phyloP scores from a whole-genome alignment of 2,113 vertebrate species.

The Probosciger aterrimus region DNA sequence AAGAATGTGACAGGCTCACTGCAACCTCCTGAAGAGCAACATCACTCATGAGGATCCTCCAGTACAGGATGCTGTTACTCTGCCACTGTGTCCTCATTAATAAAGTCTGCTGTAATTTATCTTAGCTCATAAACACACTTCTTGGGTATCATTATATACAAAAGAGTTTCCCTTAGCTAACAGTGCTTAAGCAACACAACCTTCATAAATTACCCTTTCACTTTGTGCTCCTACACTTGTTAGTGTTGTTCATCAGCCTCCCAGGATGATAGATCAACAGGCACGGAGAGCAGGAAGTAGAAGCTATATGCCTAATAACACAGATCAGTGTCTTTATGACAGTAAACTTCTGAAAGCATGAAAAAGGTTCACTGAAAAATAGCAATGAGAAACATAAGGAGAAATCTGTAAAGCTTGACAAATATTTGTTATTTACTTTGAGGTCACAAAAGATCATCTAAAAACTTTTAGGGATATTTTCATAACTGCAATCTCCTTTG shows the following conservation, averaged over 20 bases:
- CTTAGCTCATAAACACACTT: neutral
- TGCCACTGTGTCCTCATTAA: neutral
- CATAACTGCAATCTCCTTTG: neutral
- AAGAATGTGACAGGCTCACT: neutral
- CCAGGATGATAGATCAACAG: neutral
- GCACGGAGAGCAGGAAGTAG: neutral
- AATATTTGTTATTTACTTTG: neutral
- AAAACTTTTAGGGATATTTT: neutral
- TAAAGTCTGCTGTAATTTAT: neutral
- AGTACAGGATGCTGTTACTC: accelerated
- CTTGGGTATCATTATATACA: neutral
- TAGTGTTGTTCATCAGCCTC: neutral
- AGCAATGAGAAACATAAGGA: neutral
- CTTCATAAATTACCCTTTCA: neutral
- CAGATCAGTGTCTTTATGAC: neutral
- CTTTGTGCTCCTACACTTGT: neutral
- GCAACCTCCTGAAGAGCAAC: neutral
- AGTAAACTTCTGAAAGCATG: neutral
- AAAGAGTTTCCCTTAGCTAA: neutral
- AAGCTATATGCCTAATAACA: neutral
- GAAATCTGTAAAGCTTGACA: neutral
- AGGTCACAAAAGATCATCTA: neutral
- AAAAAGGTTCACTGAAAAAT: neutral
- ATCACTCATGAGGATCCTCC: neutral
- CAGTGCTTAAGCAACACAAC: neutral